Evolutionary conservation across 2,888 invertebrate species (phyloP), one percentile per base, ranked within the genome.

Genomic region (Dichetophora obliterata): DNA sequence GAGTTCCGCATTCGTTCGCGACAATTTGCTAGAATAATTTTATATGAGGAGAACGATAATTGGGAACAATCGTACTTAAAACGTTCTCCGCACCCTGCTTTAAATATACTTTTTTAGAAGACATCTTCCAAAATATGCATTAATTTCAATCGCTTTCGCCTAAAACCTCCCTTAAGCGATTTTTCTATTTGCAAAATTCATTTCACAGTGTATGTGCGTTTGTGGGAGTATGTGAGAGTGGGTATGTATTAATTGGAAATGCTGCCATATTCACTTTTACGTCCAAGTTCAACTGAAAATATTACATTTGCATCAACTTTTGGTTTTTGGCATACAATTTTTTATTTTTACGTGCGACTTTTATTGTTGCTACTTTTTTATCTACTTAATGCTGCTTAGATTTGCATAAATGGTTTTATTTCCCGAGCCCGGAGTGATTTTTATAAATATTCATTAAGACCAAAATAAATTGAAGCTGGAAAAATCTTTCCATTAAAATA

Each of bases 361-460:
- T 79, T 78, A 57, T 78, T 77, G 63, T 74, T 63, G 71, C 76
- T 31, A 9, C 3, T 63, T 57, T 68, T 78, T 76, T 75, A 24
- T 48, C 71, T 74, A 34, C 31, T 66, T 66, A 61, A 19, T 69
- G 48, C 59, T 69, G 59, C 27, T 57, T 80, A 81, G 81, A 85
- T 85, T 85, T 84, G 82, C 85, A 85, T 84, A 83, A 82, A 83
- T 80, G 83, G 79, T 84, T 83, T 82, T 82, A 84, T 83, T 80
- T 81, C 84, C 84, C 82, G 83, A 85, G 82, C 82, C 85, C 82
- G 82, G 84, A 82, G 82, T 83, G 82, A 80, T 74, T 81, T 79
- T 80, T 80, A 80, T 80, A 80, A 82, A 81, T 82, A 70, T 78
- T 65, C 52, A 66, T 43, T 43, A 11, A 43, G 43, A 43, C 11